A percentile compares a stretch with the other conserved stretches of the same genome.
These are phyloP conservation scores for Lapara coniferarum DNA, from an alignment of 2,888 invertebrate species.

Conservation along the genomic window DNA sequence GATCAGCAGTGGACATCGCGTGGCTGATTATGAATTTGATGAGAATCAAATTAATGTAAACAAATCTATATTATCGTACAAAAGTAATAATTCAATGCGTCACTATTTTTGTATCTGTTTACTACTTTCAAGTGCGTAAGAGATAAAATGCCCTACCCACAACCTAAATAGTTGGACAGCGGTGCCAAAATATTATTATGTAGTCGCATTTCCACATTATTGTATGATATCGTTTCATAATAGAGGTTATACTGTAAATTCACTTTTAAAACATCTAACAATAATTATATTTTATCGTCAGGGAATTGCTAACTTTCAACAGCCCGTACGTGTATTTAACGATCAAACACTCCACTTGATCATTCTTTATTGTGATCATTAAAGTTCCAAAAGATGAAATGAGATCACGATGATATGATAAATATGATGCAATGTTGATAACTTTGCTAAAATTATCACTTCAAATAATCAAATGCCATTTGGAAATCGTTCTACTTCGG, in stretches of 20 bases:
- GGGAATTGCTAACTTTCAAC: too few species aligned
- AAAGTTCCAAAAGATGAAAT: background rate
- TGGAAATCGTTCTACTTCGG: background rate
- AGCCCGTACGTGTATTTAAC: too few species aligned
- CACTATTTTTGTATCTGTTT: background rate
- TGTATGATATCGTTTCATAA: too few species aligned
- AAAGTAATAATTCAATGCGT: background rate
- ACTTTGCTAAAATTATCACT: slow-evolving; percentile 6
- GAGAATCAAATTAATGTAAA: too few species aligned
- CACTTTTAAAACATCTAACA: too few species aligned
- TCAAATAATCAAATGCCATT: background rate
- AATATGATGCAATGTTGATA: background rate
- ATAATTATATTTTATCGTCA: too few species aligned
- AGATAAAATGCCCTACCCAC: background rate
- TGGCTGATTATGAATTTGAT: too few species aligned
- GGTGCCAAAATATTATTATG: too few species aligned
- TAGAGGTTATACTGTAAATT: too few species aligned
- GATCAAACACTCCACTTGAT: too few species aligned
- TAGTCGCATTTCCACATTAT: too few species aligned
- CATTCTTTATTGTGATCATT: background rate
- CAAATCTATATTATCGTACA: background rate
- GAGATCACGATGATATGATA: background rate
- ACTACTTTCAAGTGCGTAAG: background rate
- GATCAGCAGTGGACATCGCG: too few species aligned
- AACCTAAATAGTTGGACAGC: background rate